Conservation (phyloP, 2,797 vertebrate species). For the Neoniphon sammara region DNA sequence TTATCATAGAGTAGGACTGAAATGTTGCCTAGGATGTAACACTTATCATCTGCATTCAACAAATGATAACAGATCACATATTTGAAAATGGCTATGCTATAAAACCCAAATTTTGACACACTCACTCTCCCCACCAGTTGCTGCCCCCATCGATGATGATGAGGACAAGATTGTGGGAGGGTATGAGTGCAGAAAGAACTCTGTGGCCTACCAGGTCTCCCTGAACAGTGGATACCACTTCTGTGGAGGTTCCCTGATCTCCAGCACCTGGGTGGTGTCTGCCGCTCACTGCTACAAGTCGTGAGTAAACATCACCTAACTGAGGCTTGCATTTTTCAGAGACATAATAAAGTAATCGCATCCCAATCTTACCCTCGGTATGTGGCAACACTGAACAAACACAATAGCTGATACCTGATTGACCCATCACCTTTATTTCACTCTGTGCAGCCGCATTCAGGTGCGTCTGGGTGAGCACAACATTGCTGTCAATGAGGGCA, state of each 20-base stretch:
- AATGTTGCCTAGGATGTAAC: too few species aligned
- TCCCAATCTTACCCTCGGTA: background rate
- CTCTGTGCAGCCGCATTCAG: constrained; percentile 80
- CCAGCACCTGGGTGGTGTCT: constrained; percentile 82
- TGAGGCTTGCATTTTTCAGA: background rate
- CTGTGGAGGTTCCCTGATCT: constrained; percentile 84
- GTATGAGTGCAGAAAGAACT: constrained; percentile 77
- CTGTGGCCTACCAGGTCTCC: constrained; percentile 80
- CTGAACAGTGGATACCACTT: constrained; percentile 78
- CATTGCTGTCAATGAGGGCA: constrained; percentile 77
- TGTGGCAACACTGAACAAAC: too few species aligned
- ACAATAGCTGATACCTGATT: background rate
- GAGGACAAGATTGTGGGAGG: constrained; percentile 84
- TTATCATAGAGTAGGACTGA: too few species aligned
- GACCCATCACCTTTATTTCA: background rate
- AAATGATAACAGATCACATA: too few species aligned
- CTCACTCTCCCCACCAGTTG: constrained; percentile 42
- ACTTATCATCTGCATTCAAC: too few species aligned
- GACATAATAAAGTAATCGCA: background rate
- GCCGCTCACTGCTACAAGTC: constrained; percentile 84
- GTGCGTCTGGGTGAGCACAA: constrained; percentile 88
- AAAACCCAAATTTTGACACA: too few species aligned
- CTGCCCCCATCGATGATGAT: constrained; percentile 73
- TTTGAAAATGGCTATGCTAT: background rate
- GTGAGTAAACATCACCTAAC: constrained; percentile 62